Conservation (phyloP, 2,797 vertebrate genomes). For the Chrosomus eos region DNA sequence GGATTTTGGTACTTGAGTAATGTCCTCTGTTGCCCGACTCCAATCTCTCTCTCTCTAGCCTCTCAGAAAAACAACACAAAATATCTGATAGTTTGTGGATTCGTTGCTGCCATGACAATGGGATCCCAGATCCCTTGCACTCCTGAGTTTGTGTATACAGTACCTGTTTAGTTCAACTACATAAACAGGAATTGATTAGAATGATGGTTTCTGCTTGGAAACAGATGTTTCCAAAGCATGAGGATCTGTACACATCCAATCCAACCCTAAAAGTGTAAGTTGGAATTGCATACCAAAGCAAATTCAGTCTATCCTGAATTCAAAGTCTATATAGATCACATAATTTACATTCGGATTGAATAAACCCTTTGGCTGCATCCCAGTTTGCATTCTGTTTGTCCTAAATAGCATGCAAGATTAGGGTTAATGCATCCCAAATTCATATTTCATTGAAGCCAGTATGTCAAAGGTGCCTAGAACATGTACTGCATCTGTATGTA, state of each 20-base stretch:
- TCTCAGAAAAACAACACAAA: slow-evolving; percentile 30
- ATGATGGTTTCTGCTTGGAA: slow-evolving; percentile 44
- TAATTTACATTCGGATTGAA: slow-evolving; percentile 3
- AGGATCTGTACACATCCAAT: background rate
- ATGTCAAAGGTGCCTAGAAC: background rate
- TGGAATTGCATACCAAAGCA: background rate
- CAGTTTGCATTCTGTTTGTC: background rate
- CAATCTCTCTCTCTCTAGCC: slow-evolving; percentile 9
- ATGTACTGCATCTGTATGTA: background rate
- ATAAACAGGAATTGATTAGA: slow-evolving; percentile 47
- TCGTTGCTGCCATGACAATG: slow-evolving; percentile 38
- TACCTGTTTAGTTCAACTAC: slow-evolving; percentile 17
- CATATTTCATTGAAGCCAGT: background rate
- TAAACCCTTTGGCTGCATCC: background rate
- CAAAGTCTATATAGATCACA: background rate
- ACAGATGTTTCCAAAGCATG: slow-evolving; percentile 26
- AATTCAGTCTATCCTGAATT: background rate
- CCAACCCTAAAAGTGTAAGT: background rate
- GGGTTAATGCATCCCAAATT: background rate
- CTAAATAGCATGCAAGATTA: slow-evolving; percentile 1
- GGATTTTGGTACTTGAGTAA: slow-evolving; percentile 64
- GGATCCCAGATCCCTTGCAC: background rate
- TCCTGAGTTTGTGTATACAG: slow-evolving; percentile 37
- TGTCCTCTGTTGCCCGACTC: slow-evolving; percentile 28
- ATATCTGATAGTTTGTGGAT: slow-evolving; percentile 37